Evolutionary conservation across 2,113 vertebrate species (phyloP).

Genomic region (Osmerus mordax): DNA sequence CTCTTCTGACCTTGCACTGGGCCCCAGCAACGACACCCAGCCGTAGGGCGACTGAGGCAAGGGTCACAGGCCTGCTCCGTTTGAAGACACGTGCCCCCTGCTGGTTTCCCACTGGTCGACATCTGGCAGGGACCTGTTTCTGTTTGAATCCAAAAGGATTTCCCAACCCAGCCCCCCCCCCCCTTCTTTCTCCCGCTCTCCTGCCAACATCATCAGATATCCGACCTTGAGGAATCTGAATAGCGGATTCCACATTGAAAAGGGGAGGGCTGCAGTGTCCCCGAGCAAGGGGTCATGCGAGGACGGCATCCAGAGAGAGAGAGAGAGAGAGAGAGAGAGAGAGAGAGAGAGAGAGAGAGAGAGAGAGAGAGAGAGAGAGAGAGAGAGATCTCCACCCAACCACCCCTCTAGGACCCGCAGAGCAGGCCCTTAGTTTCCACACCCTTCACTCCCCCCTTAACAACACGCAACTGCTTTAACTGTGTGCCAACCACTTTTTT

Average conservation of each 20-base stretch:
- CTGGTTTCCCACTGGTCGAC: constrained; percentile 27
- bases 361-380: neutral
- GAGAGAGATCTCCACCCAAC: neutral
- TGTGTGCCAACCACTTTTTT: neutral
- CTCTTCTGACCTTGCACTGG: too few relatives aligned
- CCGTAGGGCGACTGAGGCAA: constrained; percentile 9
- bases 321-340: neutral
- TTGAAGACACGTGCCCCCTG: constrained; percentile 49
- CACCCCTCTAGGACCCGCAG: neutral
- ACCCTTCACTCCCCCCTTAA: neutral
- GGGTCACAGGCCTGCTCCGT: constrained; percentile 14
- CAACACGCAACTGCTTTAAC: neutral
- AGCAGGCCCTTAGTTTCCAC: neutral
- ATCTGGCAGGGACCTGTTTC: too few relatives aligned
- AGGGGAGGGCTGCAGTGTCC: constrained; percentile 20
- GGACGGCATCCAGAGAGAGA: neutral
- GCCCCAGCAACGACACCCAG: too few relatives aligned
- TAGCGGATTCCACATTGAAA: constrained; percentile 53
- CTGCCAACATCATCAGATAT: constrained; percentile 51
- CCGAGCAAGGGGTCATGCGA: neutral
- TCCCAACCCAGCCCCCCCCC: constrained; percentile 11
- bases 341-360: neutral
- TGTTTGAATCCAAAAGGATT: too few relatives aligned
- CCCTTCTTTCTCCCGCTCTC: neutral
- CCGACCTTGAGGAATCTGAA: constrained; percentile 54